phyloP scores from a whole-genome alignment of 1,140 invertebrate genomes.

The Brachionus calyciflorus region DNA sequence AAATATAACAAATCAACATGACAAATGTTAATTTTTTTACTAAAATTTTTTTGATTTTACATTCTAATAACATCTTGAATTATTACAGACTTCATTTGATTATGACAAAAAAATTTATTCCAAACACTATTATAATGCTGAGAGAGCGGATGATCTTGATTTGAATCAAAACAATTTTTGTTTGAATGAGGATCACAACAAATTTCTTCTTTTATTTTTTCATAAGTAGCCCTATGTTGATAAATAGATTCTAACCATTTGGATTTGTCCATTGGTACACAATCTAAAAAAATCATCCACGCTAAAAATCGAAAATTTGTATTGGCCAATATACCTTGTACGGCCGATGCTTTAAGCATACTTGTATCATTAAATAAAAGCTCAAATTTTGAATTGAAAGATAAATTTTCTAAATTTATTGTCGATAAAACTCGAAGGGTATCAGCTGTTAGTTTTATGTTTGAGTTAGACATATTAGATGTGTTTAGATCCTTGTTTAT shows the following conservation, averaged over 20 bases:
- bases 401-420: slow-evolving; percentile 24
- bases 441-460: slow-evolving; percentile 10
- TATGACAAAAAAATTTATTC: slow-evolving; percentile 41
- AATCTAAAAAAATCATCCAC: slow-evolving; percentile 43
- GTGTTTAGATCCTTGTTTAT: slow-evolving; percentile 1
- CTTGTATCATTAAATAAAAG: slow-evolving; percentile 39
- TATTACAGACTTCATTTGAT: slow-evolving; percentile 22
- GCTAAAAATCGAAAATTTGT: slow-evolving; percentile 46
- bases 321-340: slow-evolving; percentile 32
- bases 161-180: not conserved
- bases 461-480: slow-evolving; percentile 25
- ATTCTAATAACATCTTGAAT: slow-evolving; percentile 46
- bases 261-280: slow-evolving; percentile 16
- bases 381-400: slow-evolving; percentile 25
- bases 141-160: slow-evolving; percentile 35
- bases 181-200: slow-evolving; percentile 15
- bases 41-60: slow-evolving; percentile 11
- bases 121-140: slow-evolving; percentile 37
- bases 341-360: slow-evolving; percentile 39
- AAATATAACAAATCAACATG: not conserved
- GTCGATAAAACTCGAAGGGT: not conserved
- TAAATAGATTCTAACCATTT: not conserved
- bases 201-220: slow-evolving; percentile 39
- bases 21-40: not conserved
- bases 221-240: slow-evolving; percentile 23